phyloP scores from a whole-genome alignment of 1,140 invertebrate genomes.

The Acromyrmex heyeri region DNA sequence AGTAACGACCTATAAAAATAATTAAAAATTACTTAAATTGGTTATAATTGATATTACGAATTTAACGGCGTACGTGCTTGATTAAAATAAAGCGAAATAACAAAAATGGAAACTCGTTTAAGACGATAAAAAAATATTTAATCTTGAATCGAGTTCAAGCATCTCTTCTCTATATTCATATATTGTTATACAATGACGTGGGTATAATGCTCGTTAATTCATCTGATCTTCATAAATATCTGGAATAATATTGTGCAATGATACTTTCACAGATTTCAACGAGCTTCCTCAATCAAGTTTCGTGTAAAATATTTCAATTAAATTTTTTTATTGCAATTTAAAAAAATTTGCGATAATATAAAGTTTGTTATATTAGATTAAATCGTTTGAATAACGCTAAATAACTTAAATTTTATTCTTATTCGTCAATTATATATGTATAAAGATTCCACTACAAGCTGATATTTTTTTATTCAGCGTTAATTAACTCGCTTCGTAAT shows the following conservation, averaged over 20 bases:
- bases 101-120: not conserved
- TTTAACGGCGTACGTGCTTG: too few relatives aligned
- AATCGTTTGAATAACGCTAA: too few relatives aligned
- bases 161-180: not conserved
- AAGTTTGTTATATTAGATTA: not conserved
- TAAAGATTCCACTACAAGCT: not conserved
- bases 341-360: not conserved
- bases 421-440: not conserved
- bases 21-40: too few relatives aligned
- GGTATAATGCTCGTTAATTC: slow-evolving; percentile 8
- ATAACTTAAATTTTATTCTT: not conserved
- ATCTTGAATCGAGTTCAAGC: slow-evolving; percentile 40
- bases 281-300: too few relatives aligned
- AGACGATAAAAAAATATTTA: slow-evolving; percentile 11
- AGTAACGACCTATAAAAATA: too few relatives aligned
- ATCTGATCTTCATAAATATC: not conserved
- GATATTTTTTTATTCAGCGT: not conserved
- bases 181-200: not conserved
- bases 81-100: not conserved
- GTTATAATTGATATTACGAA: too few relatives aligned
- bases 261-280: not conserved
- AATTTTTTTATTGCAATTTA: not conserved
- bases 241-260: not conserved
- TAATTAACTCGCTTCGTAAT: not conserved
- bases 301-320: not conserved